Conservation (phyloP, 2,888 invertebrate genomes). For the Neoscelio sp. region DNA sequence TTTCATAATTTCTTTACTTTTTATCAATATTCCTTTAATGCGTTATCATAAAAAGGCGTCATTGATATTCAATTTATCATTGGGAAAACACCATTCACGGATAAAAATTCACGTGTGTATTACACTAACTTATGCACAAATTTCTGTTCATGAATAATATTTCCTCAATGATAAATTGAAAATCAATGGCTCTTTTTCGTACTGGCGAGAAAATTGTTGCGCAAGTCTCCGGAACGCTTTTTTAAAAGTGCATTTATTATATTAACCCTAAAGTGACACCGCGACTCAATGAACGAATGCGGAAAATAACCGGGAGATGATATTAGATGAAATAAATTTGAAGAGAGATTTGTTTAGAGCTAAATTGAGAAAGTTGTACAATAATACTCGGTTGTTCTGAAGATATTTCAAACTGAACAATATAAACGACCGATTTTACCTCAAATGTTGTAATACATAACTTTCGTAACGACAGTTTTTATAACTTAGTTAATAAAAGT, state of each 20-base stretch:
- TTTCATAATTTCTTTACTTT: too few relatives aligned
- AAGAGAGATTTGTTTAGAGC: slow-evolving; percentile 9
- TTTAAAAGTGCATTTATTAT: slow-evolving; percentile 11
- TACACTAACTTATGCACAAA: slow-evolving; percentile 23
- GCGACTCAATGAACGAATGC: slow-evolving; percentile 50
- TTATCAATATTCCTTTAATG: too few relatives aligned
- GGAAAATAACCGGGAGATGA: slow-evolving; percentile 24
- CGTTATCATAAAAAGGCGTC: not conserved
- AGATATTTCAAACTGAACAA: slow-evolving; percentile 51
- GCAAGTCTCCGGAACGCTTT: too few relatives aligned
- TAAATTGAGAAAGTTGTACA: slow-evolving; percentile 32
- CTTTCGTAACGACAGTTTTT: slow-evolving; percentile 42
- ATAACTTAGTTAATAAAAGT: slow-evolving; percentile 26
- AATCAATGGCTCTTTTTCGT: slow-evolving; percentile 43
- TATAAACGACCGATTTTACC: slow-evolving; percentile 38
- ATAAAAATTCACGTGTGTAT: slow-evolving; percentile 16
- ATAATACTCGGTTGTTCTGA: slow-evolving; percentile 9
- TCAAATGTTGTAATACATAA: slow-evolving; percentile 38
- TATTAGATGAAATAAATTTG: slow-evolving; percentile 1
- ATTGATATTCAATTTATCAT: slow-evolving; percentile 24
- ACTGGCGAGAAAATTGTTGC: slow-evolving; percentile 4
- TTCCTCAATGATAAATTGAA: slow-evolving; percentile 41
- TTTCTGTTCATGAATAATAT: slow-evolving; percentile 28
- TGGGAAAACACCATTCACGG: not conserved
- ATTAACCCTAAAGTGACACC: slow-evolving; percentile 38